These are phyloP conservation scores for Chaenocephalus aceratus DNA, from an alignment of 2,113 vertebrate species.

Conservation along the genomic window DNA sequence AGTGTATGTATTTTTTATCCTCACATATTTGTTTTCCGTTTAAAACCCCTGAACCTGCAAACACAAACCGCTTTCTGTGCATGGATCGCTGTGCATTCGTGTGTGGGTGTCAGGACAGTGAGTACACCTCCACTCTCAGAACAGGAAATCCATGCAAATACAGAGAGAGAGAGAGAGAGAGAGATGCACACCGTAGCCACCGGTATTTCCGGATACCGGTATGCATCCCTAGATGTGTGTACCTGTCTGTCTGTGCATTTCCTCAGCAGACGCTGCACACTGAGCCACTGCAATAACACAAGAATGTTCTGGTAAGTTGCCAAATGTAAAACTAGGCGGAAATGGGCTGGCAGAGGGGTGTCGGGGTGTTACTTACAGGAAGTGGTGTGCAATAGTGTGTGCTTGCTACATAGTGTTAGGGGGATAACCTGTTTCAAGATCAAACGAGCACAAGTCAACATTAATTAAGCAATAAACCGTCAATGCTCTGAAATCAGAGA, in stretches of 20 bases:
- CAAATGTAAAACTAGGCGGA: conserved; percentile 59
- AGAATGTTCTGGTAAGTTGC: conserved; percentile 65
- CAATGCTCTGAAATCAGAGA: conserved; percentile 6
- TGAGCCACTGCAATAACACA: conserved; percentile 52
- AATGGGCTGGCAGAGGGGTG: conserved; percentile 20
- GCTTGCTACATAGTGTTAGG: background rate
- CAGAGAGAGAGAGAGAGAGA: too few relatives aligned
- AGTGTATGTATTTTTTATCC: too few relatives aligned
- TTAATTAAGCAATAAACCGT: conserved; percentile 3
- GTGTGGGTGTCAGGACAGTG: too few relatives aligned
- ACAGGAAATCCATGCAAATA: too few relatives aligned
- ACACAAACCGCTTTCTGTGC: too few relatives aligned
- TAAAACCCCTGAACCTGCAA: too few relatives aligned
- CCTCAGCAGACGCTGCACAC: conserved; percentile 1
- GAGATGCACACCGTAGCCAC: too few relatives aligned
- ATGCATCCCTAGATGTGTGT: background rate
- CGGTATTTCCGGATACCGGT: too few relatives aligned
- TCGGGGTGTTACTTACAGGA: background rate
- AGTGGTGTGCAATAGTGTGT: background rate
- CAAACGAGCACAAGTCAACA: background rate
- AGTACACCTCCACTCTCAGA: too few relatives aligned
- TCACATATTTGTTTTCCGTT: too few relatives aligned
- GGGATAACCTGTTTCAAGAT: background rate
- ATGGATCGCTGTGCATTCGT: too few relatives aligned
- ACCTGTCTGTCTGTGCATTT: conserved; percentile 8